Percentiles rank a stretch among this genome's conserved stretches.
Conservation (phyloP, 2,113 vertebrate genomes). For the Amia ocellicauda region DNA sequence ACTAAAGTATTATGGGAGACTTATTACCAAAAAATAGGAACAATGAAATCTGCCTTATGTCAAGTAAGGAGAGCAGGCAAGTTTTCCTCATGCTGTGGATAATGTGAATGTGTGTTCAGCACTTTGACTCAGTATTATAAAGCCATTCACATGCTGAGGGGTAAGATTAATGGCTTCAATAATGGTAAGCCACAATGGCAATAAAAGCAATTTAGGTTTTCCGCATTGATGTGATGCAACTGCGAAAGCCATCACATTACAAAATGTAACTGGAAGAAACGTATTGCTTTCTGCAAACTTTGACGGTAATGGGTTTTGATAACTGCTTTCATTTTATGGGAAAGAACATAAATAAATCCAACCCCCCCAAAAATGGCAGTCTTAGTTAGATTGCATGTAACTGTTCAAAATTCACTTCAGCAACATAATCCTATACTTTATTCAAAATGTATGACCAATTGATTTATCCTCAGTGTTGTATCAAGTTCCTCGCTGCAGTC, state of each 20-base stretch:
- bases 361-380: no score
- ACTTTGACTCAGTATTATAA: constrained; percentile 25
- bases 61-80: not conserved
- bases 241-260: constrained; percentile 15
- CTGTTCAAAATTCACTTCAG: no score
- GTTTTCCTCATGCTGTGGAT: not conserved
- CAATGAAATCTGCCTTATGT: not conserved
- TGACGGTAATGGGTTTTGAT: no score
- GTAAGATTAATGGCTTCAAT: constrained; percentile 26
- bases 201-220: constrained; percentile 13
- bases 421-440: no score
- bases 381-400: no score
- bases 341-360: no score
- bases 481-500: no score
- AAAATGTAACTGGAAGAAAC: not conserved
- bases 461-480: no score
- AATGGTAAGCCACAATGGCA: constrained; percentile 25
- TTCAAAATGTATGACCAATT: no score
- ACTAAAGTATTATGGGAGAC: no score
- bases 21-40: not conserved
- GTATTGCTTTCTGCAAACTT: no score
- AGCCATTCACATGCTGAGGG: constrained; percentile 20
- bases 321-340: no score
- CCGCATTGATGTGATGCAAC: constrained; percentile 20
- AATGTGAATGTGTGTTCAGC: constrained; percentile 43